Evolutionary conservation across 2,113 vertebrate genomes (phyloP).

Genomic region (Ardeotis arabs): DNA sequence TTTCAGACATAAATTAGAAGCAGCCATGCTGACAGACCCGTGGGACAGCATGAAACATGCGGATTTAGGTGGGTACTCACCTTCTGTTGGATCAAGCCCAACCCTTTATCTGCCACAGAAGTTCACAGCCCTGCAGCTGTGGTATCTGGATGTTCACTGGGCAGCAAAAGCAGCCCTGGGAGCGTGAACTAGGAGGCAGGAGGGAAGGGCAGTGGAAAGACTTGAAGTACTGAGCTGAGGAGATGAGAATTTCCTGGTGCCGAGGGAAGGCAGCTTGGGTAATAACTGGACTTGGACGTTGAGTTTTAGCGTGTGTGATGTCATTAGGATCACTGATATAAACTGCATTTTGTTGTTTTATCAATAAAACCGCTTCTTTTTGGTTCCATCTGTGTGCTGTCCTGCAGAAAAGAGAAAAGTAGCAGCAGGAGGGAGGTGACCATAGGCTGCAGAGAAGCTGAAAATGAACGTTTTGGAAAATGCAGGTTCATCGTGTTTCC

Average conservation of each 20-base stretch:
- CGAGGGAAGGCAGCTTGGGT: background rate
- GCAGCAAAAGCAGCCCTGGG: background rate
- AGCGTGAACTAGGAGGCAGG: accelerated
- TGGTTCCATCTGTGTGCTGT: background rate
- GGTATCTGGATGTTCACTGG: background rate
- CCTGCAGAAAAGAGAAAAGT: background rate
- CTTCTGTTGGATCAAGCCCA: background rate
- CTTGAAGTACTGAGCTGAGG: background rate
- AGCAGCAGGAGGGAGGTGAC: background rate
- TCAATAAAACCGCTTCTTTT: background rate
- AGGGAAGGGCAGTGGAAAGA: background rate
- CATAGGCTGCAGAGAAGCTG: background rate
- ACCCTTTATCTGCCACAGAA: background rate
- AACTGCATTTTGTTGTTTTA: background rate
- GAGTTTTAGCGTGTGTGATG: background rate
- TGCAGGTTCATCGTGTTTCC: background rate
- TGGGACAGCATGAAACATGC: conserved; percentile 86
- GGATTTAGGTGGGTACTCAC: conserved; percentile 80
- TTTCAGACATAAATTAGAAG: conserved; percentile 88
- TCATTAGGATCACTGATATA: accelerated
- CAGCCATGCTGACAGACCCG: conserved; percentile 86
- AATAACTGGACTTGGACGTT: background rate
- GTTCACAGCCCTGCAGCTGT: background rate
- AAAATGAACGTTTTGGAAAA: accelerated
- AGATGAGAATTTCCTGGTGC: background rate